Conservation (phyloP, 2,888 invertebrate genomes). For the Limnephilus lunatus region DNA sequence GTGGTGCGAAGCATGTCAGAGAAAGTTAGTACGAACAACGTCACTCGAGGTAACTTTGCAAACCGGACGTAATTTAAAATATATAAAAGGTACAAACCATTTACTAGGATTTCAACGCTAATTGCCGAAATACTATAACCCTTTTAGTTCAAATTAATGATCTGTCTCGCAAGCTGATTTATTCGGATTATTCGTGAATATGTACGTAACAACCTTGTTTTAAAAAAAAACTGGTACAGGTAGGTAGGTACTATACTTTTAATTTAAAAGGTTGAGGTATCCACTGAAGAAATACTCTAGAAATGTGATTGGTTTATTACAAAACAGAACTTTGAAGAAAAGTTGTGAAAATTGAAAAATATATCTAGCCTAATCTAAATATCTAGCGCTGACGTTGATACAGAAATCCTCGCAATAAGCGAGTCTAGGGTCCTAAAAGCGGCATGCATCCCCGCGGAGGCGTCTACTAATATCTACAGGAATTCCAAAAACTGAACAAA, state of each 20-base stretch:
- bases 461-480: too few species aligned
- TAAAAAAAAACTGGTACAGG: not conserved
- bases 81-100: not conserved
- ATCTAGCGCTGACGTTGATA: too few species aligned
- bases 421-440: too few species aligned
- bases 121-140: not conserved
- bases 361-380: too few species aligned
- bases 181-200: not conserved
- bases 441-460: too few species aligned
- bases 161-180: not conserved
- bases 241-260: not conserved
- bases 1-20: not conserved
- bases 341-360: too few species aligned
- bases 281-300: not conserved
- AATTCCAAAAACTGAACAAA: too few species aligned
- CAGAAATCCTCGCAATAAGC: too few species aligned
- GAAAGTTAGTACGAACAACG: not conserved
- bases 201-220: not conserved
- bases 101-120: not conserved
- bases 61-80: not conserved
- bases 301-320: not conserved
- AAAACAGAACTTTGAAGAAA: too few species aligned
- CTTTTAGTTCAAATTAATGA: not conserved
- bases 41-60: not conserved
- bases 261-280: not conserved